Evolutionary conservation across 2,888 invertebrate genomes (phyloP), one percentile per base, ranked within the genome.

Genomic region (Amaurobius ferox): DNA sequence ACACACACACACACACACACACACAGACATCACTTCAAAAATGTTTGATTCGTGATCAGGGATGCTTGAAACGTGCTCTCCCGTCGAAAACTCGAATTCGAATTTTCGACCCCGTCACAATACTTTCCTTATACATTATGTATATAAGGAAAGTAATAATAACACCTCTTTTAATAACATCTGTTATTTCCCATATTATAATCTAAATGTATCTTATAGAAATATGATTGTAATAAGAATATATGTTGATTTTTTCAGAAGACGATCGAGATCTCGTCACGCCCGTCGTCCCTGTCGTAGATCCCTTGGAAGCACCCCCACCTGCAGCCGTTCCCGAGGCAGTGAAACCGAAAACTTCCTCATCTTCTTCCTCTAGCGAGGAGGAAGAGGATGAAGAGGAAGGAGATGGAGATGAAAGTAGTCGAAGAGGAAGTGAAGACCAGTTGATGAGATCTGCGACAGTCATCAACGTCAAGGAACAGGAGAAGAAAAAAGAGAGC

Each of bases 301-400:
- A 74, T 19, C 79, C 86, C 3, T 29, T 62, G 0, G 73, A 73
- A 3, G 28, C 23, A 0, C 16, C 13, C 1, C 73, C 68, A 32
- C 61, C 83, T 29, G 35, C 73, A 11, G 9, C 9, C 2, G 55
- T 73, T 7, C 28, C 77, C 0, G 71, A 67, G 40, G 78, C 32
- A 13, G 79, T 62, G 85, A 88, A 89, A 85, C 89, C n/a, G 55
- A 89, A 48, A 86, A 88, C 76, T 11, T 67, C 77, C 5, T 32
- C 73, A 16, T 62, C 73, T 19, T 67, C 72, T 0, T 40, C 40
- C 94, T 90, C 16, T 7, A 30, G 30, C 26, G 66, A 66, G 94
- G 94, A 1, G 91, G 66, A 90, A 89, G 66, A 90, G 89, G 44
- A 87, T 26, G 88, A 88, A 67, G 89, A 89, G 9, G 88, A 89